Base-by-base conservation (phyloP, 2,888 invertebrate species). In the Cephonodes hylas region DNA sequence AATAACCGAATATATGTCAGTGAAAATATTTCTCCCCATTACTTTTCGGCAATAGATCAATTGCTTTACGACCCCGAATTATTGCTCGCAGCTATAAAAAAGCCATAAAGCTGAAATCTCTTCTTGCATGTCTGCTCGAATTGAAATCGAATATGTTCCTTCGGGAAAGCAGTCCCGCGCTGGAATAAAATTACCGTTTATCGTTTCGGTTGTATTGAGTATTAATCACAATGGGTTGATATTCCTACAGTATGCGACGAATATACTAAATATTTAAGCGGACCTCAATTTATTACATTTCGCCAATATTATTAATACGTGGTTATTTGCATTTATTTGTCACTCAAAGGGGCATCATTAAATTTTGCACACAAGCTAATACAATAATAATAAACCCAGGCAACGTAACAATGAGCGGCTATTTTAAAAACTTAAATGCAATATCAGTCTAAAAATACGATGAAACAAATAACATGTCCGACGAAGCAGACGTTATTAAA, bases 401-500 rank as follows among this genome's bases (percentile, higher is more conserved):
- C n/a, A n/a, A n/a, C n/a, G n/a, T n/a, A n/a, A n/a, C n/a, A n/a
- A n/a, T n/a, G n/a, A n/a, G n/a, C n/a, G n/a, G n/a, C n/a, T n/a
- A n/a, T n/a, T n/a, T n/a, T n/a, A n/a, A n/a, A n/a, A n/a, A n/a
- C n/a, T n/a, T n/a, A n/a, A 15, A 8, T n/a, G 3, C 4, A 42
- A 42, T 15, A 15, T 0, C 13, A 23, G 10, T 46, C 23, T 3
- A 23, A 42, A 15, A 42, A 25, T 23, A 1, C 5, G n/a, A 46
- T 23, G 44, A 38, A 38, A 38, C 38, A 13, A 27, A 31, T 27
- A 53, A 27, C 10, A 15, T 38, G 3, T n/a, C 38, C 8, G 15
- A 45, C 18, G 10, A 31, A 25, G 23, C 45, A 22, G 15, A 48
- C 27, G 2, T 23, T 25, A n/a, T 48, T 70, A 64, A 66, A 70